Evolutionary conservation across 2,797 vertebrate genomes (phyloP).

Genomic region (Epinephelus coioides): DNA sequence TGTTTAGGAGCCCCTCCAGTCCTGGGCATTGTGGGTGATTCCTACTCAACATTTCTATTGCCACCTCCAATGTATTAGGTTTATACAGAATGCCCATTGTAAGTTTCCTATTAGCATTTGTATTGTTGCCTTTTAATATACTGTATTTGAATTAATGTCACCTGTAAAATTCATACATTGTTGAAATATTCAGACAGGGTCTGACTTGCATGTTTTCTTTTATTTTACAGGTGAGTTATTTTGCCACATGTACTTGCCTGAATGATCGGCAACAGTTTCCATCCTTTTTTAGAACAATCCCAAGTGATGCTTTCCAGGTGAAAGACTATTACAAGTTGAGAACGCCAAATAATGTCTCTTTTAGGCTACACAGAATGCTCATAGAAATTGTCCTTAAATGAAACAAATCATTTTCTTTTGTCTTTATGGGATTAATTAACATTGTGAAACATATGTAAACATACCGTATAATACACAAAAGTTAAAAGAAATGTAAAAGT

Average conservation of each 20-base stretch:
- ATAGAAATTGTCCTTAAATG: too few relatives aligned
- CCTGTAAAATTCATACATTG: too few relatives aligned
- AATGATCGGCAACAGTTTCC: constrained; percentile 61
- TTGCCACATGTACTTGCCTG: constrained; percentile 74
- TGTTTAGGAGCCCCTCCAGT: constrained; percentile 62
- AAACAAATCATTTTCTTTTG: too few relatives aligned
- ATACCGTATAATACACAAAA: too few relatives aligned
- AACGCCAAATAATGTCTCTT: too few relatives aligned
- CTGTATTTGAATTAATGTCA: too few relatives aligned
- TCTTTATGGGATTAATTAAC: neutral
- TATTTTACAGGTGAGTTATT: constrained; percentile 79
- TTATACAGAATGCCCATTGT: constrained; percentile 69
- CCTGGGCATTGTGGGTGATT: constrained; percentile 70
- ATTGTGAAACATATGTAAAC: neutral
- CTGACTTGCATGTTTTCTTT: neutral
- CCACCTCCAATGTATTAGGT: constrained; percentile 56
- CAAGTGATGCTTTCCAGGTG: constrained; percentile 81
- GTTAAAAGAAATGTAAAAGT: too few relatives aligned
- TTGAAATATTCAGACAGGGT: too few relatives aligned
- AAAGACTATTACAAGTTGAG: neutral
- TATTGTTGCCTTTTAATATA: too few relatives aligned
- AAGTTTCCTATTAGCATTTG: constrained; percentile 26
- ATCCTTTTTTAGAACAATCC: constrained; percentile 78
- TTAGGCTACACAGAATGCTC: too few relatives aligned
- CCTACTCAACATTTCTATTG: constrained; percentile 65